Base-by-base conservation (phyloP, 2,888 invertebrate species). In the Pammene aurita region DNA sequence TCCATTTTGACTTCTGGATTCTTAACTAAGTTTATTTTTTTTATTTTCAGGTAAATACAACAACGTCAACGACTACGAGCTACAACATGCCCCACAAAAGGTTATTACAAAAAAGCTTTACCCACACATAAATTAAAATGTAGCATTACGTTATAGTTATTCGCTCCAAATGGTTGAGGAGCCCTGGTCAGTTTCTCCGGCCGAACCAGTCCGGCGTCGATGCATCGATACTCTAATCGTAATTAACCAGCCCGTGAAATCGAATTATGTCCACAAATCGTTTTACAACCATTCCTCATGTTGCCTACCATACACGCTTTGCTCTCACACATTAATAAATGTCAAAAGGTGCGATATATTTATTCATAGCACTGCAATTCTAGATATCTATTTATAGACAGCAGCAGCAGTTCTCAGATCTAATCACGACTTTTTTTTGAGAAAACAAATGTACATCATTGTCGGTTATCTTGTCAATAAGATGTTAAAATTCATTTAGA, bases 241-340 rank as follows among this genome's bases (percentile, higher is more conserved):
- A 88, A 91, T 90, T 90, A 90, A 89, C 79, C 74, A 79, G 82
- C 80, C 86, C 83, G 85, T 87, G 88, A 88, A 89, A 89, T 87
- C 85, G 74, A 73, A 87, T 87, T 86, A 88, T 84, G 82, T 84
- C 84, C 81, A 86, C 86, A 85, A 88, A 87, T 87, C 81, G 82
- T 80, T 85, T 80, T 71, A 76, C 75, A 76, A 78, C 78, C 78
- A 86, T 86, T 83, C 76, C 75, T 86, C 84, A 83, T 73, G 75
- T 76, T 69, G 75, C 71, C n/a, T 26, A 41, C 52, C 38, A 44
- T 60, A 35, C 42, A 52, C 38, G 26, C 26, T 34, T 9, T 61
- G 11, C 44, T 58, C 63, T 64, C 50, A 38, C 57, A 58, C 62
- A 52, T 68, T 41, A 62, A 41, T 61, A 38, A n/a, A 41, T 50